Evolutionary conservation across 2,888 invertebrate species (phyloP).

Genomic region (Perithous albicinctus): DNA sequence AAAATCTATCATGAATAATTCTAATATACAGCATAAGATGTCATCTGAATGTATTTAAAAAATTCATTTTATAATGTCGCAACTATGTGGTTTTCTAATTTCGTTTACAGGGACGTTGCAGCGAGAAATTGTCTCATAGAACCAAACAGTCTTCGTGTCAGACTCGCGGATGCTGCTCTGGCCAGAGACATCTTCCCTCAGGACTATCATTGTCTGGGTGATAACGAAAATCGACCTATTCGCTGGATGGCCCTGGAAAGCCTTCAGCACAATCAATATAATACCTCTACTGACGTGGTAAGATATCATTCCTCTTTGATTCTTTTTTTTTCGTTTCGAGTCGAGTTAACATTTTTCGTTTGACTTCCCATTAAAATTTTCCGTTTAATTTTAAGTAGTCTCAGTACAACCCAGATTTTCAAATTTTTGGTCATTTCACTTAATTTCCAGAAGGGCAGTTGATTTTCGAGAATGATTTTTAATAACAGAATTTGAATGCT

Average conservation of each 20-base stretch:
- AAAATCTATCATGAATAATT: no score
- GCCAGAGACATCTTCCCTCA: conserved; percentile 96
- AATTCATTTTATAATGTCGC: neutral
- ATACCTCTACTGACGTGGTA: conserved; percentile 96
- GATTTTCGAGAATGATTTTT: no score
- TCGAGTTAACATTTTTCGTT: no score
- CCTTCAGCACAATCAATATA: conserved; percentile 92
- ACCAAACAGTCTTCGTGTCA: conserved; percentile 89
- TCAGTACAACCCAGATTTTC: no score
- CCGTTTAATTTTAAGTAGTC: no score
- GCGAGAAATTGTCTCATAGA: conserved; percentile 93
- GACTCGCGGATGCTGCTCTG: conserved; percentile 94
- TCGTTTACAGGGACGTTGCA: conserved; percentile 90
- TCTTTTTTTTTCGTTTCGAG: no score
- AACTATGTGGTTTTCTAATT: conserved; percentile 26
- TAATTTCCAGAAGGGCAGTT: no score
- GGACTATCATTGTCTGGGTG: conserved; percentile 97
- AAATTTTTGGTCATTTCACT: no score
- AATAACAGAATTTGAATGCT: no score
- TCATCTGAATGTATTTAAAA: no score
- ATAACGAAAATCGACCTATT: conserved; percentile 96
- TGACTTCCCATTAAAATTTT: no score
- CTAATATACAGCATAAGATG: no score
- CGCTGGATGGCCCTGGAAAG: conserved; percentile 98
- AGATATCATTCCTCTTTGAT: conserved; percentile 80